Percentiles rank a stretch among this genome's conserved stretches.
phyloP scores from a whole-genome alignment of 92 coral and sea anemone species.

The Palythoa grandiflora region DNA sequence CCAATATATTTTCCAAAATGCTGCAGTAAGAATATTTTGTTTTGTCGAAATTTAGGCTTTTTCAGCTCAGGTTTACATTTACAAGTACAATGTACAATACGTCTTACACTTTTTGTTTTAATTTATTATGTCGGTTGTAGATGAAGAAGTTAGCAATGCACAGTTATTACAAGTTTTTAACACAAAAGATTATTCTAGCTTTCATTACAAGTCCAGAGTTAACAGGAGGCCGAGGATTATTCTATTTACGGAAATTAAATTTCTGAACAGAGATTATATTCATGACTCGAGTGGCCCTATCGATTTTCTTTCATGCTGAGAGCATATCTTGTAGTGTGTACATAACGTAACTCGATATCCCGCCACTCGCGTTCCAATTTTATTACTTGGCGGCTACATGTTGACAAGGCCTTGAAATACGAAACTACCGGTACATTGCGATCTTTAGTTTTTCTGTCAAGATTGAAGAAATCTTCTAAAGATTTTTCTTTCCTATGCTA shows the following conservation, averaged over 20 bases:
- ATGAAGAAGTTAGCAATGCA: not conserved
- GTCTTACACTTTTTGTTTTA: no score
- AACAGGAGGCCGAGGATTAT: not conserved
- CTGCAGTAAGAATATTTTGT: no score
- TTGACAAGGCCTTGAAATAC: slow-evolving; percentile 42
- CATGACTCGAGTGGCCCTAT: slow-evolving; percentile 31
- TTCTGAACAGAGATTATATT: slow-evolving; percentile 24
- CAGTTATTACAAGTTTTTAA: not conserved
- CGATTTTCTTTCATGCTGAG: slow-evolving; percentile 26
- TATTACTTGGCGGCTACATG: slow-evolving; percentile 20
- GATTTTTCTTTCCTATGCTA: slow-evolving; percentile 24
- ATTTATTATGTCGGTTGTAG: no score
- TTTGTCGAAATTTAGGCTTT: no score
- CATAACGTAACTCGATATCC: slow-evolving; percentile 24
- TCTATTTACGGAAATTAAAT: slow-evolving; percentile 5
- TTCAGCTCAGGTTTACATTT: no score
- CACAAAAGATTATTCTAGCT: not conserved
- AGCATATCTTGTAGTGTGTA: slow-evolving; percentile 19
- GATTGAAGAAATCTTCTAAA: slow-evolving; percentile 15
- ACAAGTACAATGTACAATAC: no score
- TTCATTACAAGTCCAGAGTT: slow-evolving; percentile 2
- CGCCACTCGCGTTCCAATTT: not conserved
- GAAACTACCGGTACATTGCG: slow-evolving; percentile 8
- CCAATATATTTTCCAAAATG: no score
- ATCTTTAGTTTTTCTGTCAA: slow-evolving; percentile 35